Base-by-base conservation (phyloP, 2,888 invertebrate genomes). In the Nomada ferruginata region DNA sequence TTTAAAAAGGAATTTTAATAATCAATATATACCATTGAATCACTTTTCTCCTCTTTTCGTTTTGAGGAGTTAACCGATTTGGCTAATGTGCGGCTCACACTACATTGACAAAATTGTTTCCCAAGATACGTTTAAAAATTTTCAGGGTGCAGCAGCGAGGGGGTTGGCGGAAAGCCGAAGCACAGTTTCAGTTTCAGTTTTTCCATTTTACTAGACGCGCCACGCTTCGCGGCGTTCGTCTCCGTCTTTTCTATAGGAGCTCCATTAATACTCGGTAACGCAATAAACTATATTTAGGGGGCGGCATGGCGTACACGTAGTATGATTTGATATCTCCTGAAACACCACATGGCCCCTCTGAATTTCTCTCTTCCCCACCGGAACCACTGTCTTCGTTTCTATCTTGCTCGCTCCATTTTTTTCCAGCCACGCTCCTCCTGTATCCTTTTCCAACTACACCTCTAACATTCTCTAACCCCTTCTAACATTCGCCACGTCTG, bases 221-320 rank as follows among this genome's bases (percentile, higher is more conserved):
- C 78, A 87, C 77, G 79, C 50, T 72, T 80, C 71, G 55, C 77
- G 50, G 78, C 42, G 55, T 42, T 23, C 42, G 77, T 76, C 79
- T 87, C 91, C 86, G 86, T 91, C 89, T 89, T 89, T 91, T 89
- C 90, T 88, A 90, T 90, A 90, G 89, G 80, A 89, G 91, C 82
- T 83, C 92, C 93, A 93, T 93, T 93, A 92, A 93, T 93, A 93
- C 93, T 91, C 90, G 91, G 93, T 93, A 93, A 93, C 92, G 93
- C 91, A 93, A 93, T 93, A 93, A 93, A 93, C 93, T 93, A 93
- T 93, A 93, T 93, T 93, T 93, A 93, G 93, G 91, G 92, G 90
- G 92, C 91, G 89, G 91, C 85, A 88, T 90, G 90, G 90, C 90
- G 91, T 90, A 90, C 88, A 88, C 89, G 90, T 88, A 87, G 91